Conservation (phyloP, 2,113 vertebrate species). For the Butastur rufipennis region DNA sequence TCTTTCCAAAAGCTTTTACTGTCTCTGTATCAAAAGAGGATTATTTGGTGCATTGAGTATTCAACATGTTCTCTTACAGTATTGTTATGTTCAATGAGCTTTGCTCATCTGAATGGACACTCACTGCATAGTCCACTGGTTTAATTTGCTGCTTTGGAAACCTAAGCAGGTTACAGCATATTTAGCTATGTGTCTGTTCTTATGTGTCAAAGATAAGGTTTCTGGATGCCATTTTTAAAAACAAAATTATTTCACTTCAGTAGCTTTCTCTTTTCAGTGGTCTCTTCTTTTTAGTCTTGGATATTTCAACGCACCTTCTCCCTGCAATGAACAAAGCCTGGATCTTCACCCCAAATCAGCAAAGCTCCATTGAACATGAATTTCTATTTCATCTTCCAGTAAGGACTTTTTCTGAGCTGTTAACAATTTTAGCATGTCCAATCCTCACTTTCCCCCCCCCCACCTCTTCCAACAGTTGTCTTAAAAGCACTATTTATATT, state of each 20-base stretch:
- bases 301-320: slow-evolving; percentile 15
- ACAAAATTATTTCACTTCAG: slow-evolving; percentile 55
- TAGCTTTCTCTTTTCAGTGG: slow-evolving; percentile 25
- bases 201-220: slow-evolving; percentile 56
- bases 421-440: background rate
- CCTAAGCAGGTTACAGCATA: slow-evolving; percentile 37
- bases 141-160: slow-evolving; percentile 63
- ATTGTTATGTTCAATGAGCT: slow-evolving; percentile 64
- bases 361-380: slow-evolving; percentile 26
- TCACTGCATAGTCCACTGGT: slow-evolving; percentile 62
- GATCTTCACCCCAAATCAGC: slow-evolving; percentile 25
- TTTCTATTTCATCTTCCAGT: background rate
- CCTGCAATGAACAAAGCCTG: background rate
- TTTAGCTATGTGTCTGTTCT: slow-evolving; percentile 48
- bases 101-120: slow-evolving; percentile 69
- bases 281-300: background rate
- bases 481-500: background rate
- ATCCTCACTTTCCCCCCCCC: background rate
- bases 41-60: slow-evolving; percentile 57
- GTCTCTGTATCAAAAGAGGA: slow-evolving; percentile 41
- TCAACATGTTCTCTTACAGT: slow-evolving; percentile 44
- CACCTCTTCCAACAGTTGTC: background rate
- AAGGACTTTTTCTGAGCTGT: background rate
- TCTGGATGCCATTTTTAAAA: slow-evolving; percentile 51
- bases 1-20: background rate